A percentile compares a stretch with the other conserved stretches of the same genome.
Conservation (phyloP, 2,797 vertebrate genomes). For the Taenioides sp. region DNA sequence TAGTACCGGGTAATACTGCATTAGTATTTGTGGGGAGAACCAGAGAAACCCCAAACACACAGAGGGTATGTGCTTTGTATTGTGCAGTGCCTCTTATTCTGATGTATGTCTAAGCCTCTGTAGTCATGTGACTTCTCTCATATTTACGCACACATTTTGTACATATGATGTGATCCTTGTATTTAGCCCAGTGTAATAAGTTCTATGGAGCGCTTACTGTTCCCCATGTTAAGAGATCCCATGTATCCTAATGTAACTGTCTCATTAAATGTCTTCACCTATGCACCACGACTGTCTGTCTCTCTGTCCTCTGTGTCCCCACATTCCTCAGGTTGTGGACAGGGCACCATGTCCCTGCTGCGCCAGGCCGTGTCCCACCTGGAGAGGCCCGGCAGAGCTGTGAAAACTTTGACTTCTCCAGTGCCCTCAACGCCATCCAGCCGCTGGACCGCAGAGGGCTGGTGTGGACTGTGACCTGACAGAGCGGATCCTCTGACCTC, state of each 20-base stretch:
- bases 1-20: neutral
- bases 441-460: too few relatives aligned
- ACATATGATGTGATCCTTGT: constrained; percentile 1
- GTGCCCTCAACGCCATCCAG: too few relatives aligned
- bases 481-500: too few relatives aligned
- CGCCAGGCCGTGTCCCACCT: too few relatives aligned
- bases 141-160: neutral
- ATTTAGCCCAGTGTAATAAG: neutral
- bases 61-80: neutral
- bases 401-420: too few relatives aligned
- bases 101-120: neutral
- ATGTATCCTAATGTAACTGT: neutral
- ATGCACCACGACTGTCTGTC: neutral
- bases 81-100: neutral
- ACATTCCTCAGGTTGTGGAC: too few relatives aligned
- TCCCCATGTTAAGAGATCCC: neutral
- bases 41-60: neutral
- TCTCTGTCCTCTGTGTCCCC: neutral
- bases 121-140: neutral
- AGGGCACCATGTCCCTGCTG: too few relatives aligned
- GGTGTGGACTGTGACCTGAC: too few relatives aligned
- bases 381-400: too few relatives aligned
- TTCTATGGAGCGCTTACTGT: neutral
- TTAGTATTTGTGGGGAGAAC: too few relatives aligned
- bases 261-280: constrained; percentile 4